These are phyloP conservation scores for Phocides pigmalion DNA, from an alignment of 1,140 invertebrate species.

Conservation along the genomic window DNA sequence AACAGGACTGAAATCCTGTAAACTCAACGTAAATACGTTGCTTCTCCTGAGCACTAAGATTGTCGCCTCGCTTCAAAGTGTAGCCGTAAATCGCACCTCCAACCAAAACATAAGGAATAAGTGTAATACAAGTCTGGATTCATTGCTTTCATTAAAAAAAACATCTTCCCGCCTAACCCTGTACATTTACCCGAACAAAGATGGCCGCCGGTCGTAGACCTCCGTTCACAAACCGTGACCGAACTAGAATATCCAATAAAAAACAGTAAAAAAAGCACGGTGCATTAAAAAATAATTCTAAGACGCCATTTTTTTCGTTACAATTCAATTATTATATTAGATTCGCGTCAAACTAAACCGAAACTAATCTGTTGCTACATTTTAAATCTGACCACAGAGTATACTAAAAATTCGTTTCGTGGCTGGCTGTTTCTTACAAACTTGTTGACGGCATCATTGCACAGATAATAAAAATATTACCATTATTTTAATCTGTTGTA, in stretches of 20 bases:
- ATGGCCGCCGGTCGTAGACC: conserved; percentile 31
- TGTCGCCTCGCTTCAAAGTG: too few species aligned
- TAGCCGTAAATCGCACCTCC: too few species aligned
- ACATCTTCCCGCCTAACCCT: too few species aligned
- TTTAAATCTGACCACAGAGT: neutral
- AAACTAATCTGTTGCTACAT: conserved; percentile 12
- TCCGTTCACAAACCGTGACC: conserved; percentile 33
- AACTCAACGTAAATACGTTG: too few species aligned
- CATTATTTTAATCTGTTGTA: too few species aligned
- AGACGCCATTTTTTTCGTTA: conserved; percentile 31
- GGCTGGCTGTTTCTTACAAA: neutral
- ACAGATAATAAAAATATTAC: too few species aligned
- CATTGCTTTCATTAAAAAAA: too few species aligned
- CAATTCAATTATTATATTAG: conserved; percentile 39
- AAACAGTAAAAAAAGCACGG: conserved; percentile 28
- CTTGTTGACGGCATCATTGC: neutral
- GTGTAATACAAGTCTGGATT: too few species aligned
- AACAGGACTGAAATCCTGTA: too few species aligned
- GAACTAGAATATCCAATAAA: conserved; percentile 28
- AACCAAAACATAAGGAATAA: too few species aligned
- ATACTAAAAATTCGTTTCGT: neutral
- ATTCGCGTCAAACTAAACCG: conserved; percentile 32
- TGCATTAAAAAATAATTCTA: conserved; percentile 32
- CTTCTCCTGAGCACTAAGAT: too few species aligned
- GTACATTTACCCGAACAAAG: too few species aligned